Evolutionary conservation across 2,113 vertebrate species (phyloP), one percentile per base, ranked within the genome.

Genomic region (Panurus biarmicus): DNA sequence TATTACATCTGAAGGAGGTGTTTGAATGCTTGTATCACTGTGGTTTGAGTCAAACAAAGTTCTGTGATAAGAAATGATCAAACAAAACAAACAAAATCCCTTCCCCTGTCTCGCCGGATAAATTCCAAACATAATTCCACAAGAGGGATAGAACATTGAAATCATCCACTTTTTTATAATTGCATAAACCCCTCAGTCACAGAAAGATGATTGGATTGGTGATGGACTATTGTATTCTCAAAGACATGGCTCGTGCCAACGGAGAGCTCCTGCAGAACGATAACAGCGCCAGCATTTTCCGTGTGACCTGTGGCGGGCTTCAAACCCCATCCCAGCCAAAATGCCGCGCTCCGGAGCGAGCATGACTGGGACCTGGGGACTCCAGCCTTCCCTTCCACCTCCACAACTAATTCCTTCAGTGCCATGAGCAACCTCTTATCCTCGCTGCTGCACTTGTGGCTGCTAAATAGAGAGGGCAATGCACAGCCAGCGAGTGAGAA

Each of bases 61-160:
- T 97, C 97, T 97, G 75, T 91, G 96, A 96, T 97, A 97, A 97
- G 97, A 96, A 97, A 97, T 73, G 96, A 96, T 97, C 94, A 95
- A 96, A 96, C 92, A 96, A 97, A 98, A 97, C 94, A 97, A 98
- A 97, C 92, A 97, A 91, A 95, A 94, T 95, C 93, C 81, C 72
- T 95, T 95, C 72, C 56, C 90, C 50, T 29, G 83, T 91, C 94
- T 97, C 62, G 16, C 87, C 47, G 33, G 92, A 96, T 96, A 88
- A 94, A 97, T 96, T 97, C 95, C 96, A 97, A 97, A 96, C 87
- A 85, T 73, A 95, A 96, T 97, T 97, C 96, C 96, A 96, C 96
- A 96, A 92, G 85, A 96, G 96, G 82, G 71, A 95, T 71, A 83
- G 70, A 96, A 91, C 95, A 97, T 96, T 97, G 89, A 96, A 95